Evolutionary conservation across 2,113 vertebrate species (phyloP).

Genomic region (Actinemys pallida): DNA sequence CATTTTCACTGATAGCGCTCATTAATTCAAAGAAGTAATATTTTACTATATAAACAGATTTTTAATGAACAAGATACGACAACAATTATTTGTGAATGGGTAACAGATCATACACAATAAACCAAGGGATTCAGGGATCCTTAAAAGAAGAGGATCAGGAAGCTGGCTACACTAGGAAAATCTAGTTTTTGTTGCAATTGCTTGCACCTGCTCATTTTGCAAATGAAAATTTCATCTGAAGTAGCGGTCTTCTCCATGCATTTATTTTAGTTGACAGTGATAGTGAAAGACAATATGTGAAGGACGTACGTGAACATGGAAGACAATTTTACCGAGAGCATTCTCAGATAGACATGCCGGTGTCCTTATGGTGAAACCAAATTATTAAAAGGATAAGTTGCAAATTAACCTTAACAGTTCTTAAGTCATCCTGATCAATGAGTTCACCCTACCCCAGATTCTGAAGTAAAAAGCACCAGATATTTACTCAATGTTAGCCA

Average conservation of each 20-base stretch:
- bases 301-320: slow-evolving; percentile 45
- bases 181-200: background rate
- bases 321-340: background rate
- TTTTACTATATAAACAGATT: background rate
- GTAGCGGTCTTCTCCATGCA: slow-evolving; percentile 12
- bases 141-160: background rate
- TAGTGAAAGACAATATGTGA: slow-evolving; percentile 40
- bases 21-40: background rate
- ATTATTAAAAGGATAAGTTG: slow-evolving; percentile 49
- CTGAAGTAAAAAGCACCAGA: slow-evolving; percentile 1
- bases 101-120: slow-evolving; percentile 20
- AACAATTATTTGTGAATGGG: background rate
- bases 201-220: background rate
- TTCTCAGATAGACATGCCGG: background rate
- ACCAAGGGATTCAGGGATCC: background rate
- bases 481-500: slow-evolving; percentile 26
- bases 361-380: background rate
- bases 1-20: background rate
- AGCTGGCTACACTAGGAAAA: background rate
- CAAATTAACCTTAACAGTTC: slow-evolving; percentile 1
- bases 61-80: background rate
- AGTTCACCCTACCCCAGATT: background rate
- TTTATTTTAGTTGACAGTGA: slow-evolving; percentile 24
- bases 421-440: background rate
- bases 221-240: background rate